Conservation (phyloP, 1,140 invertebrate species). For the Calephelis virginiensis region DNA sequence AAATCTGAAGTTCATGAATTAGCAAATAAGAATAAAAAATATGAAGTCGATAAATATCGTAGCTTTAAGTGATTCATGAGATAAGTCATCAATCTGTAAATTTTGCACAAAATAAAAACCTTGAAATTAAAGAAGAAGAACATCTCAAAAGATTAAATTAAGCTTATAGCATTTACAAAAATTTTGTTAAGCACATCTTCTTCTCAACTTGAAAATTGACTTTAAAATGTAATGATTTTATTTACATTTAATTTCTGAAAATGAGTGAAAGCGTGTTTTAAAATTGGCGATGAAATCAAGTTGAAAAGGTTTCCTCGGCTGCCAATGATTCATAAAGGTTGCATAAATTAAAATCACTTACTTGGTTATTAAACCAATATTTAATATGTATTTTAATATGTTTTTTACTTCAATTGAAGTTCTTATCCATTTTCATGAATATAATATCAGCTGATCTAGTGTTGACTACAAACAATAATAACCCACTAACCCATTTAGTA, state of each 20-base stretch:
- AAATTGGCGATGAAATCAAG: slow-evolving; percentile 40
- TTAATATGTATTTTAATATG: too few species aligned
- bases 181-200: slow-evolving; percentile 35
- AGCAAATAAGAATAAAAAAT: slow-evolving; percentile 9
- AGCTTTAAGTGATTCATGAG: slow-evolving; percentile 6
- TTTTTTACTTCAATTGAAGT: too few species aligned
- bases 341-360: background rate
- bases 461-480: too few species aligned
- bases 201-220: slow-evolving; percentile 50
- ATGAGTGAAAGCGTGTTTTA: background rate
- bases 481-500: too few species aligned
- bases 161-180: slow-evolving; percentile 29
- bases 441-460: too few species aligned
- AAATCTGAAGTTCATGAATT: background rate
- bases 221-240: slow-evolving; percentile 18
- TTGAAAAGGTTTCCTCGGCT: slow-evolving; percentile 61
- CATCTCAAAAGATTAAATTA: slow-evolving; percentile 24
- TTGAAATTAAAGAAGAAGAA: slow-evolving; percentile 22
- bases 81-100: background rate
- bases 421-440: too few species aligned
- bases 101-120: slow-evolving; percentile 9
- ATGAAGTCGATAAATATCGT: background rate
- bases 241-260: background rate
- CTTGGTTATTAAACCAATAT: background rate
- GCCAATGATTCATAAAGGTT: slow-evolving; percentile 50